A percentile compares a stretch with the other conserved stretches of the same genome.
phyloP scores from a whole-genome alignment of 2,113 vertebrate genomes.

The Pterophyllum scalare region DNA sequence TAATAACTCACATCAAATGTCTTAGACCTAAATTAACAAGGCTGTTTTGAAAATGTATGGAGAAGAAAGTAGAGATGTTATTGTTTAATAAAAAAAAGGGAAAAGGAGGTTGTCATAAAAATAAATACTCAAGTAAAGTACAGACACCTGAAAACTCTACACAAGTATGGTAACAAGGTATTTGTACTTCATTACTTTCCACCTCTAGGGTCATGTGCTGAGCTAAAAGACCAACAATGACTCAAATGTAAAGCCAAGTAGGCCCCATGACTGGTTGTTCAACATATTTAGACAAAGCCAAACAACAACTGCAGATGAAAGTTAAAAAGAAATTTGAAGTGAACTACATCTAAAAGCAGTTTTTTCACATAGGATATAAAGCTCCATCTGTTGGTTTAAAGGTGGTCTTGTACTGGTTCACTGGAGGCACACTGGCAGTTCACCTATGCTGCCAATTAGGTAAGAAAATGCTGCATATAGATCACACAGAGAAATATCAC shows the following conservation, averaged over 20 bases:
- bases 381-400: neutral
- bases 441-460: neutral
- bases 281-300: neutral
- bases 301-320: neutral
- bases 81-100: too few relatives aligned
- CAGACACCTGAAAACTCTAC: neutral
- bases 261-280: neutral
- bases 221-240: neutral
- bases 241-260: neutral
- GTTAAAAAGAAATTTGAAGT: neutral
- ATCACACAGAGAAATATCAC: conserved; percentile 20
- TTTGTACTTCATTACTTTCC: neutral
- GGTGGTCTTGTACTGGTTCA: neutral
- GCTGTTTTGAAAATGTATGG: neutral
- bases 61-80: too few relatives aligned
- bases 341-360: neutral
- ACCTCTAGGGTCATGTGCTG: neutral
- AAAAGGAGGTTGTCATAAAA: neutral
- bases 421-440: neutral
- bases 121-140: neutral
- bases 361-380: neutral
- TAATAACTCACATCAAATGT: neutral
- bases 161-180: too few relatives aligned
- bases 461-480: neutral
- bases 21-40: neutral